Percentiles rank a stretch among this genome's conserved stretches.
phyloP scores from a whole-genome alignment of 2,888 invertebrate species.

The Ormyrus nitidulus region DNA sequence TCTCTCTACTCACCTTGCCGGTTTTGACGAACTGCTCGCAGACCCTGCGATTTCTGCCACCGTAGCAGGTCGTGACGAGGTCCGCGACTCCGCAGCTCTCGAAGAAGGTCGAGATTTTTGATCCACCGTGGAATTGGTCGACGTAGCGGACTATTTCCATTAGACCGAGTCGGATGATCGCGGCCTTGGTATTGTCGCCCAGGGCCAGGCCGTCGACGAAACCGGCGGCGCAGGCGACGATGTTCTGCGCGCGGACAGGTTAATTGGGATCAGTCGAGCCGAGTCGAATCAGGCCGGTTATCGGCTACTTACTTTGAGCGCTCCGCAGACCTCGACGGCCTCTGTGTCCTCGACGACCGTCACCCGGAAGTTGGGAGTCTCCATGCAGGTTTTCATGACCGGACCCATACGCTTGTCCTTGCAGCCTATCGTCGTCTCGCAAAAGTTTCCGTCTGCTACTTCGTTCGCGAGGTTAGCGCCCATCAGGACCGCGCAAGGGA shows the following conservation, averaged over 20 bases:
- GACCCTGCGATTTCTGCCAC: conserved; percentile 81
- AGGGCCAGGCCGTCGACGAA: conserved; percentile 81
- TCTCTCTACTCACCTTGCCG: conserved; percentile 75
- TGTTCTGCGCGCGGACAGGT: conserved; percentile 74
- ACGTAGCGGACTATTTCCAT: conserved; percentile 83
- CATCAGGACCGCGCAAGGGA: conserved; percentile 82
- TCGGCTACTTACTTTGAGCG: conserved; percentile 75
- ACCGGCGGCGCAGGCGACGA: conserved; percentile 83
- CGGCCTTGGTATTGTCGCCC: conserved; percentile 84
- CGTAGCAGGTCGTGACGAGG: conserved; percentile 83
- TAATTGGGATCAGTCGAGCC: too few species aligned
- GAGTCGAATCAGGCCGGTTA: neutral
- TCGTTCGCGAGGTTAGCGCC: conserved; percentile 84
- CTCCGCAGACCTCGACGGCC: conserved; percentile 84
- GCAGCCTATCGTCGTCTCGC: conserved; percentile 83
- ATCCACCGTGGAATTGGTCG: conserved; percentile 78
- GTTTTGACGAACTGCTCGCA: conserved; percentile 80
- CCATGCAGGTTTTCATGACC: conserved; percentile 79
- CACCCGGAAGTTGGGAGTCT: conserved; percentile 82
- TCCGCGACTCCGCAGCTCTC: conserved; percentile 86
- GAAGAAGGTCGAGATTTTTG: conserved; percentile 80
- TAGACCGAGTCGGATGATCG: conserved; percentile 82
- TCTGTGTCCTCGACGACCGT: conserved; percentile 81
- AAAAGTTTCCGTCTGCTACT: conserved; percentile 82
- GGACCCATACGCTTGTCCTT: conserved; percentile 76